phyloP scores from a whole-genome alignment of 1,140 invertebrate species.

The Chelonus insularis region DNA sequence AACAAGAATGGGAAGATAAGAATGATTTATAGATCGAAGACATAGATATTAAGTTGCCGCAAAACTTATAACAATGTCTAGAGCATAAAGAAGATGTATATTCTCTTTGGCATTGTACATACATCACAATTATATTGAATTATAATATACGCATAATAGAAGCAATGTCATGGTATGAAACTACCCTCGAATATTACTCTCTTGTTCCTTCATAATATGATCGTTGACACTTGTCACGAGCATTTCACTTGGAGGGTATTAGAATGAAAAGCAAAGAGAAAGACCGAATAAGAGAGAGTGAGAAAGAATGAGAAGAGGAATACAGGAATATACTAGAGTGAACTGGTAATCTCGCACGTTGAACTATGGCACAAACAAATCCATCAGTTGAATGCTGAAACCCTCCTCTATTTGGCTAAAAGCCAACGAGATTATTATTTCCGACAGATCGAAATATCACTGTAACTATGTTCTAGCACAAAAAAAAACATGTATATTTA shows the following conservation, averaged over 20 bases:
- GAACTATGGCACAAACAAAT: conserved; percentile 43
- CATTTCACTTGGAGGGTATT: not conserved
- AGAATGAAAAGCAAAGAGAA: not conserved
- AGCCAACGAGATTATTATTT: conserved; percentile 47
- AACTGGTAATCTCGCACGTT: conserved; percentile 36
- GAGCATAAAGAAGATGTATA: too few relatives aligned
- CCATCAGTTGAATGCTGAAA: conserved; percentile 37
- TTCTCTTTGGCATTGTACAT: too few relatives aligned
- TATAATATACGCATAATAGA: not conserved
- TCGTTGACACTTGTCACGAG: conserved; percentile 1
- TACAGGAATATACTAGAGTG: conserved; percentile 3
- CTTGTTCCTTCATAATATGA: not conserved
- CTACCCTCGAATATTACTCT: not conserved
- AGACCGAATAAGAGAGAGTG: not conserved
- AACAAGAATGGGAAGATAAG: not conserved
- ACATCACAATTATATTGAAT: too few relatives aligned
- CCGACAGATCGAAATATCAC: conserved; percentile 38
- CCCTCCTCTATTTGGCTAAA: conserved; percentile 41
- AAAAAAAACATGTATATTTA: not conserved
- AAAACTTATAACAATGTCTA: too few relatives aligned
- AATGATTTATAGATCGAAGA: too few relatives aligned
- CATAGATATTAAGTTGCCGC: too few relatives aligned
- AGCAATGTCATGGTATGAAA: conserved; percentile 6
- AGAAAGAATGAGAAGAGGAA: not conserved
- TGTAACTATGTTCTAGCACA: not conserved